Base-by-base conservation (phyloP, 2,888 invertebrate species). In the Tanytarsus gracilentus region DNA sequence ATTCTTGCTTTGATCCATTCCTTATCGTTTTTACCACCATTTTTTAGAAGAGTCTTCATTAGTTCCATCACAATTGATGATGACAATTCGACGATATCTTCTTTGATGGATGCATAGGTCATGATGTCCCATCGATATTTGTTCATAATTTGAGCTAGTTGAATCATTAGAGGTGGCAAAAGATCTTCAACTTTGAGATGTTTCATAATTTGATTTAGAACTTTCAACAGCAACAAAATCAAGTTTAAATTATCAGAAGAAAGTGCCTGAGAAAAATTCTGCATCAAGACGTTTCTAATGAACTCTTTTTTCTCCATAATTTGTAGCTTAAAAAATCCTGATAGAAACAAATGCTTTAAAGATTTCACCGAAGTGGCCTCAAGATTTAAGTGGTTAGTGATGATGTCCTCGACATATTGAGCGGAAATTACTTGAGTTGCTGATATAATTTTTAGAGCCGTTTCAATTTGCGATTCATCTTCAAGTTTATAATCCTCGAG, bases 41-140 rank as follows among this genome's bases (percentile, higher is more conserved):
- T 48, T 8, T 68, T 69, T 29, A 69, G 59, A 61, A 69, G 68
- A 27, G 65, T 67, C 52, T 69, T 69, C 1, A 67, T 65, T 0
- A 68, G 66, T 11, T 64, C 64, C 51, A 67, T 66, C 30, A 69
- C 65, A 61, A 69, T 68, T 33, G 65, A 64, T 53, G 68, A 68
- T 25, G 68, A 67, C 25, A 64, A 65, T 4, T 65, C 64, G 0
- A 70, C 64, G 58, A 71, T 64, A 61, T 66, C 66, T 61, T 69
- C 69, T 3, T 66, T 65, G 5, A 66, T 63, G 61, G 68, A 65
- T 0, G 67, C 65, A 61, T 68, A 71, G 0, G 66, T 68, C 4
- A 68, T 63, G 4, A 70, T 63, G 63, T 70, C 69, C 71, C 71
- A 71, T 7, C 70, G 66, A 11, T 66, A 66, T 59, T 68, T 66